Evolutionary conservation across 2,113 vertebrate genomes (phyloP).

Genomic region (Rhabdomys dilectus): DNA sequence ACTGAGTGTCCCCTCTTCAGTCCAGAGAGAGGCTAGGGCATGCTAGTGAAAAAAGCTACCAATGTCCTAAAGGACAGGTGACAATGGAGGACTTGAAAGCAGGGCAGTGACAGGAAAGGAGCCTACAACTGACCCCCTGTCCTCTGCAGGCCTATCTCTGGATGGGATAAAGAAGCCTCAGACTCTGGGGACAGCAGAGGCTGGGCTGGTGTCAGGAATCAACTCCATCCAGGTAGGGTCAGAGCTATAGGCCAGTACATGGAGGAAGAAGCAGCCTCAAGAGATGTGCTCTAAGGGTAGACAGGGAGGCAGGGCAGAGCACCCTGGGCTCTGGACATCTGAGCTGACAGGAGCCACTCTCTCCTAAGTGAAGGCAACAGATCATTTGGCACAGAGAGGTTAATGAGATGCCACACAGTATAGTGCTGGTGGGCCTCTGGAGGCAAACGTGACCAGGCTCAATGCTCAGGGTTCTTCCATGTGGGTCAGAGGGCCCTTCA

Average conservation of each 20-base stretch:
- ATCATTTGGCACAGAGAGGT: not conserved
- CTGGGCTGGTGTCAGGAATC: not conserved
- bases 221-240: not conserved
- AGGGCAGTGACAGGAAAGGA: not conserved
- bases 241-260: not conserved
- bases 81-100: not conserved
- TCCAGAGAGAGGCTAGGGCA: not conserved
- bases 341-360: not conserved
- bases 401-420: not conserved
- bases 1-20: no score
- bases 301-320: not conserved
- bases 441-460: not conserved
- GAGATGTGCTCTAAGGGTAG: not conserved
- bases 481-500: slow-evolving; percentile 31
- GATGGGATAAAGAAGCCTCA: not conserved
- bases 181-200: not conserved
- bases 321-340: no score
- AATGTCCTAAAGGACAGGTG: not conserved
- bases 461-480: not conserved
- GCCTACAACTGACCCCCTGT: not conserved
- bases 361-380: not conserved
- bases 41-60: no score
- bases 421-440: not conserved
- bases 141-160: not conserved
- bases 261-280: not conserved